A percentile compares a stretch with the other conserved stretches of the same genome.
Conservation (phyloP, 2,888 invertebrate genomes). For the Apomyelois bistriatella region DNA sequence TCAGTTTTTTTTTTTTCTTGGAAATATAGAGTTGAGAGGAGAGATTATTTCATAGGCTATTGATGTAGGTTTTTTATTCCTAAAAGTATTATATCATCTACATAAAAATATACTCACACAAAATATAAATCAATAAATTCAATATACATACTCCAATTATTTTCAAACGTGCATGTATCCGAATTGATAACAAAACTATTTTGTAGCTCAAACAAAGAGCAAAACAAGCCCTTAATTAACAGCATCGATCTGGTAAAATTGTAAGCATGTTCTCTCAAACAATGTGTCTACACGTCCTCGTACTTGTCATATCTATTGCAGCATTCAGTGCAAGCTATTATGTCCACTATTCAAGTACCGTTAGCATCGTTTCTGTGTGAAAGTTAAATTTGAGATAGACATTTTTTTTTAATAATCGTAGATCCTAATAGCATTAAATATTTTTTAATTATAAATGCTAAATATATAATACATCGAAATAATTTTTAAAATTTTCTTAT, state of each 20-base stretch:
- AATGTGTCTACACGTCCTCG: slow-evolving; percentile 33
- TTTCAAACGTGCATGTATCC: not conserved
- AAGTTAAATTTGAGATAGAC: too few relatives aligned
- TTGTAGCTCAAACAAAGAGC: not conserved
- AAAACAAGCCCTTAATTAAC: slow-evolving; percentile 14
- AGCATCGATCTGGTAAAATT: slow-evolving; percentile 15
- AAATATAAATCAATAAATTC: not conserved
- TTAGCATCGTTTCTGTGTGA: not conserved
- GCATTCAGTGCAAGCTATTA: slow-evolving; percentile 34
- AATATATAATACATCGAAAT: too few relatives aligned
- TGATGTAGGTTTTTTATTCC: too few relatives aligned
- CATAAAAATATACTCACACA: not conserved
- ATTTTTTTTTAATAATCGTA: too few relatives aligned
- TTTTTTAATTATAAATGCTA: too few relatives aligned
- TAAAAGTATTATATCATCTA: too few relatives aligned
- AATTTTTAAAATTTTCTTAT: too few relatives aligned
- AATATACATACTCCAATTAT: not conserved
- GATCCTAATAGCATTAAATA: too few relatives aligned
- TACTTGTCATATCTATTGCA: slow-evolving; percentile 49
- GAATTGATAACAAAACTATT: not conserved
- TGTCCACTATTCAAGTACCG: slow-evolving; percentile 31
- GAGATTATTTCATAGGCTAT: too few relatives aligned
- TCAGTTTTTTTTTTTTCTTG: too few relatives aligned
- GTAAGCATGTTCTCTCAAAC: slow-evolving; percentile 31
- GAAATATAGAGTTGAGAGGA: too few relatives aligned